Conservation (phyloP, 2,888 invertebrate genomes). For the Oxyteleia sp. region DNA sequence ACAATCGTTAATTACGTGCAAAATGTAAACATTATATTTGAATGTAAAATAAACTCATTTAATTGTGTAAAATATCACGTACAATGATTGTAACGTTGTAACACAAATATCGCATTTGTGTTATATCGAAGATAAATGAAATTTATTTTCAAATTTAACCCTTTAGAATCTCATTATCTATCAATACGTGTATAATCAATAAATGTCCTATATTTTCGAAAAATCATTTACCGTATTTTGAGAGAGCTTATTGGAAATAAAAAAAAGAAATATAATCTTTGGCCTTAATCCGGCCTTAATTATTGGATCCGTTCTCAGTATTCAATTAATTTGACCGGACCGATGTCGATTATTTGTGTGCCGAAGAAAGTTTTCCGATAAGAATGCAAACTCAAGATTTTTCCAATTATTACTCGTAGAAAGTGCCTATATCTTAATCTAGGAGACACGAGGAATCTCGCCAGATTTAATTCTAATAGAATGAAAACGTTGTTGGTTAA, state of each 20-base stretch:
- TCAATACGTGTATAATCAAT: slow-evolving; percentile 1
- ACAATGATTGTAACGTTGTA: not conserved
- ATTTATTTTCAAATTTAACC: not conserved
- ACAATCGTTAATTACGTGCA: too few species aligned
- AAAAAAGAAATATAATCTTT: slow-evolving; percentile 20
- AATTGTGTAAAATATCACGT: too few species aligned
- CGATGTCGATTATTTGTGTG: slow-evolving; percentile 56
- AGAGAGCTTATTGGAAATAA: slow-evolving; percentile 6
- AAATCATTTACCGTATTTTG: slow-evolving; percentile 8
- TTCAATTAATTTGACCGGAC: slow-evolving; percentile 29
- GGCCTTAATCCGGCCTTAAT: slow-evolving; percentile 49
- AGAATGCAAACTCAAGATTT: slow-evolving; percentile 70
- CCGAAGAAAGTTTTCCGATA: slow-evolving; percentile 33
- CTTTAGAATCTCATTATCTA: not conserved
- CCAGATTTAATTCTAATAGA: slow-evolving; percentile 56
- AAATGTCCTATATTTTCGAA: slow-evolving; percentile 11
- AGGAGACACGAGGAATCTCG: slow-evolving; percentile 66
- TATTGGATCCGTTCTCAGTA: slow-evolving; percentile 14
- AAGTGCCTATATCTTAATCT: slow-evolving; percentile 85
- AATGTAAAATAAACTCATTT: too few species aligned
- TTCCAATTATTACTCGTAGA: slow-evolving; percentile 83
- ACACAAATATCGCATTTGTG: not conserved
- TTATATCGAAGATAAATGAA: not conserved
- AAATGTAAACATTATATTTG: too few species aligned
- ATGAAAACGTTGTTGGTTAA: slow-evolving; percentile 50